These are phyloP conservation scores for Hippoglossus hippoglossus DNA, from an alignment of 2,797 vertebrate species.

Conservation along the genomic window DNA sequence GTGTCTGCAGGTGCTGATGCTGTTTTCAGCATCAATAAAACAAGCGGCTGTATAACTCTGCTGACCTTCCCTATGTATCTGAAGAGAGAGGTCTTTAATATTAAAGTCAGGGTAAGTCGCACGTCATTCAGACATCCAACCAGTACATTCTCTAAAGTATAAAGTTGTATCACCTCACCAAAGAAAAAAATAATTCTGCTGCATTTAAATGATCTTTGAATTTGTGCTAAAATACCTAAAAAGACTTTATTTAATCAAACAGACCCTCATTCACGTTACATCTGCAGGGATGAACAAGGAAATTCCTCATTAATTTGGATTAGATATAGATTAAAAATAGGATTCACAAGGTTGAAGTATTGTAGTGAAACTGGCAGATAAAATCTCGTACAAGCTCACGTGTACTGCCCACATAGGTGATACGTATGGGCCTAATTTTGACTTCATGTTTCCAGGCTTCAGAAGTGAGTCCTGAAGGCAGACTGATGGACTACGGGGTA, in stretches of 20 bases:
- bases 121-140: not conserved
- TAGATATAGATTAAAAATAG: not conserved
- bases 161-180: not conserved
- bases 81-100: conserved; percentile 92
- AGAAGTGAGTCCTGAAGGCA: conserved; percentile 84
- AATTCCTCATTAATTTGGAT: not conserved
- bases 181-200: not conserved
- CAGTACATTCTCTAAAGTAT: not conserved
- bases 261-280: not conserved
- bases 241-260: not conserved
- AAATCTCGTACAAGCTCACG: no score
- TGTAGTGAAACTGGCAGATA: not conserved
- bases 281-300: not conserved
- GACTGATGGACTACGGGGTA: conserved; percentile 71
- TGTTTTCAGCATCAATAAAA: conserved; percentile 89
- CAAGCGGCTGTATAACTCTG: conserved; percentile 90
- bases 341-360: not conserved
- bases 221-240: no score
- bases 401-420: not conserved
- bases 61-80: conserved; percentile 86
- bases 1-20: conserved; percentile 87
- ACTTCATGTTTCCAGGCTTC: conserved; percentile 84
- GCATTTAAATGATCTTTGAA: no score
- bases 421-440: not conserved
- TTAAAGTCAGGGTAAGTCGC: conserved; percentile 89